A percentile compares a stretch with the other conserved stretches of the same genome.
Evolutionary conservation across 2,888 invertebrate genomes (phyloP).

Genomic region (Amphipoea lucens): DNA sequence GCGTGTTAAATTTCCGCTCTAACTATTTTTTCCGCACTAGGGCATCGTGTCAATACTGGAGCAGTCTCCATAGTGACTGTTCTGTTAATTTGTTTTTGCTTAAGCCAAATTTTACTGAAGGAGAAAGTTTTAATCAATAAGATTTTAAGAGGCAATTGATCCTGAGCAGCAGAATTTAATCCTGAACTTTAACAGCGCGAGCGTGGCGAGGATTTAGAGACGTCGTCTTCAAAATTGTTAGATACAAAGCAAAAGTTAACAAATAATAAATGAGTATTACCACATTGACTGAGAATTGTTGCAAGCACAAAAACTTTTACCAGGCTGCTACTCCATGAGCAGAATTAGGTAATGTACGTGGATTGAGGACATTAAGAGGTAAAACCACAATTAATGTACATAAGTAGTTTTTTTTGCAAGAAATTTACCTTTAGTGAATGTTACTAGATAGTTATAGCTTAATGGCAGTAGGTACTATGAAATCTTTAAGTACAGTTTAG

Average conservation of each 20-base stretch:
- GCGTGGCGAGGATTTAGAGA: neutral
- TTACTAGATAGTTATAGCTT: neutral
- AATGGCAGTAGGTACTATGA: neutral
- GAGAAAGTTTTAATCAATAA: conserved; percentile 17
- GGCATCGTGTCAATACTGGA: conserved; percentile 43
- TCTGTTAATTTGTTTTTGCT: conserved; percentile 10
- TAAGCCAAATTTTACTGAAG: neutral
- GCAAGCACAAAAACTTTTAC: conserved; percentile 4
- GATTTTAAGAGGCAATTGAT: conserved; percentile 18
- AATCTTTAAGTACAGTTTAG: neutral
- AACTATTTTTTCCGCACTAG: conserved; percentile 41
- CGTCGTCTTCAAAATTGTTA: neutral
- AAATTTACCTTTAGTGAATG: neutral
- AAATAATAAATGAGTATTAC: conserved; percentile 12
- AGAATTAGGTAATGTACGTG: conserved; percentile 13
- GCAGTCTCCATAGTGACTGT: conserved; percentile 22
- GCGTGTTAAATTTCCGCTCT: conserved; percentile 48
- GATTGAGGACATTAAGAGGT: conserved; percentile 6
- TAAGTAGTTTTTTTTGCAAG: neutral
- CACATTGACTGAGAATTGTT: conserved; percentile 8
- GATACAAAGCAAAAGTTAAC: neutral
- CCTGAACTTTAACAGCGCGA: neutral
- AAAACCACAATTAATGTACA: conserved; percentile 16
- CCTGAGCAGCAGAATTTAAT: neutral
- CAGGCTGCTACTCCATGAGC: conserved; percentile 16